Conservation (phyloP, 2,888 invertebrate species). For the Andrena marginata region DNA sequence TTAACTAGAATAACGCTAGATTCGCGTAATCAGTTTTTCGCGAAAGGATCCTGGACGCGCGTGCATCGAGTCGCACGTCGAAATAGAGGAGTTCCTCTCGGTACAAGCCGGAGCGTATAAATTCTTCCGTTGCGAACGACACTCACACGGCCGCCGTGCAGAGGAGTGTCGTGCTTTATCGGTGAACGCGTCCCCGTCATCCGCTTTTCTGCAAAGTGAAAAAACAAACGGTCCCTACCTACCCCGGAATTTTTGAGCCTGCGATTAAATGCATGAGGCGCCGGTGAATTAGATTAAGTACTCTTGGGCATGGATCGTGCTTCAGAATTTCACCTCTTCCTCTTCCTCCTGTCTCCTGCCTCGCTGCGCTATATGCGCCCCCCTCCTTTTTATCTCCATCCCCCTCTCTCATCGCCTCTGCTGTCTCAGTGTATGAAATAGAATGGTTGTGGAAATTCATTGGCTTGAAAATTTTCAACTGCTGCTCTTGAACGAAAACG, state of each 20-base stretch:
- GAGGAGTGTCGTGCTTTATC: slow-evolving; percentile 59
- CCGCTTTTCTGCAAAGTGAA: slow-evolving; percentile 39
- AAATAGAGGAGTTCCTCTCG: slow-evolving; percentile 2
- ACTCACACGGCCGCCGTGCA: background rate
- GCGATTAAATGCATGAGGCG: slow-evolving; percentile 68
- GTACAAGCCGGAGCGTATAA: slow-evolving; percentile 10
- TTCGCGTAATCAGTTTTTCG: background rate
- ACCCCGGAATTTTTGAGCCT: slow-evolving; percentile 58
- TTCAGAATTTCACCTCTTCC: slow-evolving; percentile 46
- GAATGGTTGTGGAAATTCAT: slow-evolving; percentile 55
- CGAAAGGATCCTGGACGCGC: background rate
- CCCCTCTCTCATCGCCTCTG: slow-evolving; percentile 5
- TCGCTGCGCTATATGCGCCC: background rate
- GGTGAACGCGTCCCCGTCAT: slow-evolving; percentile 51
- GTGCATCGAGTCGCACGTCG: background rate
- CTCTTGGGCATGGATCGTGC: slow-evolving; percentile 67
- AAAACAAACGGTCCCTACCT: slow-evolving; percentile 39
- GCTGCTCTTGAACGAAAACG: slow-evolving; percentile 11
- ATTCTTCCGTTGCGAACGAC: slow-evolving; percentile 26
- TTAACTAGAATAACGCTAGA: too few species aligned
- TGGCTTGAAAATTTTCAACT: slow-evolving; percentile 54
- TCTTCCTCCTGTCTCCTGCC: slow-evolving; percentile 15
- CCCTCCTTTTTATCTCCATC: background rate
- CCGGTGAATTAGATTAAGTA: slow-evolving; percentile 68
- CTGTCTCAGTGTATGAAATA: slow-evolving; percentile 33